A percentile compares a stretch with the other conserved stretches of the same genome.
Conservation (phyloP, 2,113 vertebrate species). For the Orycteropus afer region DNA sequence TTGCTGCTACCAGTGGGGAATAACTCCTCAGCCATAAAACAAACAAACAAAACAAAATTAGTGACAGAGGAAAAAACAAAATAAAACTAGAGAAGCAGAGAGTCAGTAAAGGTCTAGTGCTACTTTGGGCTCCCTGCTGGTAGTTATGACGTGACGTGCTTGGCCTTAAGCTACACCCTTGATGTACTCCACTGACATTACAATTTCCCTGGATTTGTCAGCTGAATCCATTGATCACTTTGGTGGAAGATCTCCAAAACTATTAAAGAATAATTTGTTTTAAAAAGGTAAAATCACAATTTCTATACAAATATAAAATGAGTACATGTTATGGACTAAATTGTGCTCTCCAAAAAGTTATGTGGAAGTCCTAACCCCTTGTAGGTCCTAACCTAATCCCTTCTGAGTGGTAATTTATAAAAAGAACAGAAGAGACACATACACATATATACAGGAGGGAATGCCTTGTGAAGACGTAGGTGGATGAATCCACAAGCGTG, state of each 20-base stretch:
- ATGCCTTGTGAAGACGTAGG: too few relatives aligned
- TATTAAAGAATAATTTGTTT: not conserved
- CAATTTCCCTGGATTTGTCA: not conserved
- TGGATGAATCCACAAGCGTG: not conserved
- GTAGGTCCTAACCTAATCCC: not conserved
- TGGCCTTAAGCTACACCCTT: not conserved
- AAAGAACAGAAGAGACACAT: not conserved
- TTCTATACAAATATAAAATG: not conserved
- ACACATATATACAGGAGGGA: too few relatives aligned
- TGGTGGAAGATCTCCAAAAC: not conserved
- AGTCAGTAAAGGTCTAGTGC: not conserved
- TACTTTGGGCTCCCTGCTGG: not conserved
- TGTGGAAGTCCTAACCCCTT: not conserved
- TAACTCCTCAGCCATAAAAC: not conserved
- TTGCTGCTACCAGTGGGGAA: not conserved
- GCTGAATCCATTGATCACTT: not conserved
- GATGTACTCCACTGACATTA: accelerated
- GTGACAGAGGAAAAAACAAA: not conserved
- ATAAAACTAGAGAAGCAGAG: not conserved
- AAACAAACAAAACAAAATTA: not conserved
- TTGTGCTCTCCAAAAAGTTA: not conserved
- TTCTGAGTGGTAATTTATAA: not conserved
- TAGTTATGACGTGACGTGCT: not conserved
- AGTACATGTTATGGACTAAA: not conserved
- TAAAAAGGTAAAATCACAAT: not conserved